phyloP scores from a whole-genome alignment of 2,113 vertebrate genomes.

The Anser brachyrhynchus region DNA sequence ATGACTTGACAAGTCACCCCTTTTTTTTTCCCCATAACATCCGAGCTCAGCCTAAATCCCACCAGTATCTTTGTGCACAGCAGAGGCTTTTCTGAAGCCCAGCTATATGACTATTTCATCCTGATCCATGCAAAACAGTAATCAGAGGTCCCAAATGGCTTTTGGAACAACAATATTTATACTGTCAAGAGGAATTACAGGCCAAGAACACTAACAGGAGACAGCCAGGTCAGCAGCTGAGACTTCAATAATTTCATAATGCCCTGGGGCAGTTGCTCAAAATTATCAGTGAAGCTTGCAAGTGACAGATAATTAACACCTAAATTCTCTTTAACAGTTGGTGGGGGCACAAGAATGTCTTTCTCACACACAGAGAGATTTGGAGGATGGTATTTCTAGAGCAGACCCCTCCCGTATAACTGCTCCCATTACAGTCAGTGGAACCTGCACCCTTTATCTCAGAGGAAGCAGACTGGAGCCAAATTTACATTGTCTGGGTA shows the following conservation, averaged over 20 bases:
- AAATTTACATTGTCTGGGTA: background rate
- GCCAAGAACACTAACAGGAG: slow-evolving; percentile 20
- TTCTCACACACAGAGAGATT: background rate
- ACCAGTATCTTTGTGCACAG: background rate
- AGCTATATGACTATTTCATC: background rate
- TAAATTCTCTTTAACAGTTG: slow-evolving; percentile 17
- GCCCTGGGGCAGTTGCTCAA: background rate
- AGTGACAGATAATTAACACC: slow-evolving; percentile 50
- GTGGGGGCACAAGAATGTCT: background rate
- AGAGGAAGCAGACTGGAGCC: rapidly evolving
- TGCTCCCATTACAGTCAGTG: background rate
- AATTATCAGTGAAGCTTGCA: slow-evolving; percentile 31
- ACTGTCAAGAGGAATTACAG: slow-evolving; percentile 24
- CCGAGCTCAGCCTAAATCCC: background rate
- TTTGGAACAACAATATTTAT: slow-evolving; percentile 42
- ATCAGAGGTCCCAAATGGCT: background rate
- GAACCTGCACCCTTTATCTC: background rate
- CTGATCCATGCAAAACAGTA: background rate
- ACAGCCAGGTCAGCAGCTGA: slow-evolving; percentile 50
- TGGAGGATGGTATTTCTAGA: background rate
- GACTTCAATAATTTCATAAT: slow-evolving; percentile 28
- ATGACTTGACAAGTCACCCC: background rate
- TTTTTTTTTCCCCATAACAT: background rate
- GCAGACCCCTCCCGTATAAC: background rate
- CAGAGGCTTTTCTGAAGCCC: background rate